Base-by-base conservation (phyloP, 2,888 invertebrate species). In the Fissipunctia ypsillon region DNA sequence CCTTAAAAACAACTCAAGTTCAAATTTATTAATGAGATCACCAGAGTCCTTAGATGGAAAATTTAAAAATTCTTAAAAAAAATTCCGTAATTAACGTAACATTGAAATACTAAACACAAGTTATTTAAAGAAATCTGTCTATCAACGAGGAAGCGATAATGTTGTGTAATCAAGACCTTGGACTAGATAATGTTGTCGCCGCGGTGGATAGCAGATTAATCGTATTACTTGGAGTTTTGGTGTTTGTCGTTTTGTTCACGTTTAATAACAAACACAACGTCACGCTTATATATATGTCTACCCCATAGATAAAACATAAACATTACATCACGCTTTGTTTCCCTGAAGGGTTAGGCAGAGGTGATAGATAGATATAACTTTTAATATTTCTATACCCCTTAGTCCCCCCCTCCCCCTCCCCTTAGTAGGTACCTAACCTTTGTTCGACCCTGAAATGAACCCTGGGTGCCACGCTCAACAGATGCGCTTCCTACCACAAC, bases 111-210 rank as follows among this genome's bases (percentile, higher is more conserved):
- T 59, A 50, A 63, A 45, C 25, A 52, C 28, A n/a, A 19, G 54
- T 70, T 68, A 78, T 72, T 71, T 72, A 52, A 69, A 79, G 48
- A 70, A 79, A 74, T 85, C 59, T 57, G 65, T 59, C 5, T 69
- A 75, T 79, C 57, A 71, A 67, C 43, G 19, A 78, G 86, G 87
- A 86, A 86, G 73, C 31, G 85, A 83, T 84, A 83, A 69, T 31
- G 19, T 81, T 81, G 79, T 78, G 80, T 85, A 86, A 84, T 80
- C 80, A 28, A 19, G 67, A 35, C 85, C 84, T 84, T 85, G 85
- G 60, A 72, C 84, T 77, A 86, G 83, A 84, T 83, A 72, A 59
- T 61, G 68, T 74, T 59, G 81, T 79, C 70, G 75, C 63, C 73
- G 69, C 75, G 54, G 76, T 69, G 50, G 83, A 81, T 69, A 79